Base-by-base conservation (phyloP, 1,140 invertebrate genomes). In the Goniozus legneri region DNA sequence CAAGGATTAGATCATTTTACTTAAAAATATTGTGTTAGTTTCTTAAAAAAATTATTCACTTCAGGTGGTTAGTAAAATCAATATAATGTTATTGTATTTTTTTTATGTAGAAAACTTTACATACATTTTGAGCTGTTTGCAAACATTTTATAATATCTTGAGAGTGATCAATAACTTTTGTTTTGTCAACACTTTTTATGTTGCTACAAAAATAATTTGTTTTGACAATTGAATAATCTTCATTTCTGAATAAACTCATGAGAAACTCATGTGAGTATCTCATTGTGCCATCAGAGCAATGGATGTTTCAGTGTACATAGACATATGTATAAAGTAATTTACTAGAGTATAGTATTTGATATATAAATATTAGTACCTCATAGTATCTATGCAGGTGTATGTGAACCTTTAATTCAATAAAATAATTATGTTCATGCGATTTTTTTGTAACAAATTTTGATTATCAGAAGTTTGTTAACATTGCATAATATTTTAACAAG, bases 361-460 rank as follows among this genome's bases (percentile, higher is more conserved):
- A 55, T 31, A 45, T 3, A 30, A 39, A 32, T 27, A 36, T 43
- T 35, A 14, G 53, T 58, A 40, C 47, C 47, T 54, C 55, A 58
- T 59, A 59, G 54, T 43, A 59, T 59, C 56, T 59, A 59, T 58
- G 57, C 58, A 54, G 44, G 24, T 60, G 56, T 55, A 60, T 58
- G 35, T 36, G 46, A 38, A 37, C 35, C 51, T 57, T 60, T 55
- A 49, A 43, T 43, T 52, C 36, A 55, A 60, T 55, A 55, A 58
- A 55, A 54, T 39, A 43, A 44, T 40, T 24, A 50, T 37, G 52
- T 53, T 56, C 50, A 58, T 56, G 48, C 22, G 16, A 43, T 45
- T 31, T 57, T 51, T 47, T 21, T 58, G 48, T 43, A 13, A 39
- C 37, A 33, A 16, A 50, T 30, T 36, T 42, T 43, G n/a, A n/a